Base-by-base conservation (phyloP, 2,888 invertebrate species). In the Harmothoe impar region DNA sequence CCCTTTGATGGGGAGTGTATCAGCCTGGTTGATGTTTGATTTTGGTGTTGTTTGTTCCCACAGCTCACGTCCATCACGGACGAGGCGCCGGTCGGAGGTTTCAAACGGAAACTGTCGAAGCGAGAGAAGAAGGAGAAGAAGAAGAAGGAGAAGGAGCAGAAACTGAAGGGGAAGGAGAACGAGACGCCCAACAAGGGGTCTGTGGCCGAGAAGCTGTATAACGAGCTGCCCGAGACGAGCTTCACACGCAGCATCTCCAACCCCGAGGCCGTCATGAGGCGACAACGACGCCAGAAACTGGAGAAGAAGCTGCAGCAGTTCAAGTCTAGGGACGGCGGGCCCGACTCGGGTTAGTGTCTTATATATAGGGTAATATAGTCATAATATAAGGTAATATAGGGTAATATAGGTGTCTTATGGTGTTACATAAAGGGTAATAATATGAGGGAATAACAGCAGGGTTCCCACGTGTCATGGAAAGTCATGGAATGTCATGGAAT, bases 231-330 rank as follows among this genome's bases (percentile, higher is more conserved):
- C 43, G 99, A 99, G 96, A 99, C 99, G 89, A 99, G 94, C 91
- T 99, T 99, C 96, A 99, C 99, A 88, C 97, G 99, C 94, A 99
- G 99, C 94, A 99, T 99, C 95, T 99, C 99, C 92, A 99, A 99
- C 97, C 99, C 99, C 1, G 99, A 99, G 97, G 99, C 99, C 92
- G 99, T 99, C 94, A 99, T 99, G 99, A 97, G 99, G 92, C 97
- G 99, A 89, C 97, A 99, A 90, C 97, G 99, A 35, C 99, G 99
- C 95, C 99, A 99, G 96, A 99, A 99, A 96, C 97, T 99, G 90
- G 99, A 99, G 96, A 97, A 98, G 95, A 99, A 99, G 96, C 96
- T 99, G 94, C 98, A 99, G 95, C 98, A 99, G 96, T 99, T 99
- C 96, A 88, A 91, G 25, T 92, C 91, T 35, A 90, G 98, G 96